Evolutionary conservation across 2,888 invertebrate genomes (phyloP).

Genomic region (Coenonympha arcania): DNA sequence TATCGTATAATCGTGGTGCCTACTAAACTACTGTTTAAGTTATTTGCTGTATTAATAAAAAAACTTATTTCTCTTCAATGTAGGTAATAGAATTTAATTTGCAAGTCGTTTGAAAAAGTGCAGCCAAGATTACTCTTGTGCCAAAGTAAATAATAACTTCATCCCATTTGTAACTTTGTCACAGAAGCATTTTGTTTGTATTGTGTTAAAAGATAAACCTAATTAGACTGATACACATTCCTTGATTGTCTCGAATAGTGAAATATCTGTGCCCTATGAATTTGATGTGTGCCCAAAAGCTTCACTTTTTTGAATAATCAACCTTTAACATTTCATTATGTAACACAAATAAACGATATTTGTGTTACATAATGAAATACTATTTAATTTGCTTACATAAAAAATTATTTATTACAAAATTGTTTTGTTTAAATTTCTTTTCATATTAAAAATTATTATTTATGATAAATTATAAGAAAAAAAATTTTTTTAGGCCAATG

Average conservation of each 20-base stretch:
- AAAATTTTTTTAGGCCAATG: background rate
- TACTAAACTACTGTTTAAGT: background rate
- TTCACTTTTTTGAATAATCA: slow-evolving; percentile 12
- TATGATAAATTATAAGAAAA: background rate
- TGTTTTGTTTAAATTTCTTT: slow-evolving; percentile 13
- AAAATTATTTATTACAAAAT: slow-evolving; percentile 30
- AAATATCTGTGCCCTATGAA: slow-evolving; percentile 9
- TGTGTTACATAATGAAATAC: slow-evolving; percentile 21
- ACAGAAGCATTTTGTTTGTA: too few relatives aligned
- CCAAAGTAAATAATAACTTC: slow-evolving; percentile 23
- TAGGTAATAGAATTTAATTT: background rate
- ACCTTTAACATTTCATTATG: slow-evolving; percentile 15
- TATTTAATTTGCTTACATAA: slow-evolving; percentile 28
- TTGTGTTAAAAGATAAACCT: slow-evolving; percentile 12
- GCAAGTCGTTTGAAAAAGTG: slow-evolving; percentile 2
- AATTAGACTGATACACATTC: slow-evolving; percentile 26
- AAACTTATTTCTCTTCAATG: slow-evolving; percentile 8
- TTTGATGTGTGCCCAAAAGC: slow-evolving; percentile 17
- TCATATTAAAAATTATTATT: background rate
- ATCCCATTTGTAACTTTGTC: too few relatives aligned
- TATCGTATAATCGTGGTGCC: background rate
- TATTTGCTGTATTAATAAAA: background rate
- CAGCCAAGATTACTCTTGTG: slow-evolving; percentile 22
- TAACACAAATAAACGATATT: too few relatives aligned
- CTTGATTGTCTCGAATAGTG: slow-evolving; percentile 17